These are phyloP conservation scores for Serranus cabrilla DNA, from an alignment of 2,797 vertebrate species.

Conservation along the genomic window DNA sequence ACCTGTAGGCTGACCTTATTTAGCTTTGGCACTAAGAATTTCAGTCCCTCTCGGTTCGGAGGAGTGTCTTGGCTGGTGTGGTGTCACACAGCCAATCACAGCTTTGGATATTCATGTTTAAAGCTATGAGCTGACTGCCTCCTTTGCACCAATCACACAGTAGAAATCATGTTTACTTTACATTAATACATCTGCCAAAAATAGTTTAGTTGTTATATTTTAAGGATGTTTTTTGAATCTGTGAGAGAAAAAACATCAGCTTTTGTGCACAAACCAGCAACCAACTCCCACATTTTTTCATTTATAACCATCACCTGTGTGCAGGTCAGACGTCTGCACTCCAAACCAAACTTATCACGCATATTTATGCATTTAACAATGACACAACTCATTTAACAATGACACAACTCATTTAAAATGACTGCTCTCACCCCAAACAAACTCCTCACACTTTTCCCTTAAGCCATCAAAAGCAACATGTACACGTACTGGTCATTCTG, in stretches of 20 bases:
- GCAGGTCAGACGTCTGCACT: not conserved
- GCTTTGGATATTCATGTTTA: not conserved
- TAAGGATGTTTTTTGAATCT: not conserved
- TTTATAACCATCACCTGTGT: not conserved
- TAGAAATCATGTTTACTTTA: not conserved
- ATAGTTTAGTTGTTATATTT: not conserved
- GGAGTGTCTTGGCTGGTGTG: constrained; percentile 12
- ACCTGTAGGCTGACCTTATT: constrained; percentile 15
- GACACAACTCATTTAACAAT: not conserved
- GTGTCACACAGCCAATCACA: constrained; percentile 32
- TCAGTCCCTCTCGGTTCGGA: not conserved
- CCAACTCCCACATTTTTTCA: not conserved
- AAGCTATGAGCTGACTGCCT: constrained; percentile 4
- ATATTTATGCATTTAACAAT: not conserved
- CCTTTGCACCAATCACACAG: not conserved
- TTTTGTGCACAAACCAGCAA: not conserved
- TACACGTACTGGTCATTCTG: not conserved
- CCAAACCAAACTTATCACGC: not conserved
- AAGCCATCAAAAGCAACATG: not conserved
- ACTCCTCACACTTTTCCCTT: not conserved
- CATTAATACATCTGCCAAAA: not conserved
- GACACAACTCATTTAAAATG: not conserved
- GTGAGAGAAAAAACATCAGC: not conserved
- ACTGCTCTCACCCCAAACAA: not conserved
- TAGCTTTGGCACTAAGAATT: not conserved